phyloP scores from a whole-genome alignment of 2,888 invertebrate species.

The Drosophila borealis region DNA sequence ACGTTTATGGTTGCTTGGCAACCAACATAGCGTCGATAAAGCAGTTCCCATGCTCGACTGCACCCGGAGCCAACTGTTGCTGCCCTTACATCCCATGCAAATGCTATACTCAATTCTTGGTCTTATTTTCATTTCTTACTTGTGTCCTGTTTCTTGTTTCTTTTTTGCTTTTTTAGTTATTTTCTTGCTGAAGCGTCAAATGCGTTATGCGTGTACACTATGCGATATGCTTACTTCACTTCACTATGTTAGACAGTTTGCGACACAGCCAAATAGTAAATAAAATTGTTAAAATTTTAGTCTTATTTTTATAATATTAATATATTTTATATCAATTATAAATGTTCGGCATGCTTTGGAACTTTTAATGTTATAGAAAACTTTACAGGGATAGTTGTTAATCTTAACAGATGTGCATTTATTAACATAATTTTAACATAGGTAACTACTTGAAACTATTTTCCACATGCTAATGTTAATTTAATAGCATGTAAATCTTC shows the following conservation, averaged over 20 bases:
- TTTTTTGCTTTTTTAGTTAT: conserved; percentile 19
- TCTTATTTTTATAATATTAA: neutral
- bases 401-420: neutral
- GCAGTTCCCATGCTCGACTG: conserved; percentile 60
- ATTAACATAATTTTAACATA: no score
- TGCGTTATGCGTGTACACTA: conserved; percentile 36
- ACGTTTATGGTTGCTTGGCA: conserved; percentile 73
- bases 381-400: neutral
- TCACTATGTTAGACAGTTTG: conserved; percentile 7
- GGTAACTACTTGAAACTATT: no score
- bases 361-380: neutral
- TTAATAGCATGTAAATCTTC: no score
- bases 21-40: conserved; percentile 71
- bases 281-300: neutral
- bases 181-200: conserved; percentile 50
- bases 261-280: neutral
- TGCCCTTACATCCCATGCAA: conserved; percentile 35
- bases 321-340: no score
- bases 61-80: conserved; percentile 53
- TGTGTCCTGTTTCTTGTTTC: neutral
- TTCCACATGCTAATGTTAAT: no score
- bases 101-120: conserved; percentile 35
- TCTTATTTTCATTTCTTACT: conserved; percentile 22
- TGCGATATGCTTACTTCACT: neutral
- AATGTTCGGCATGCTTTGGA: no score